Conservation (phyloP, 2,888 invertebrate genomes). For the Galerucella calmariensis region DNA sequence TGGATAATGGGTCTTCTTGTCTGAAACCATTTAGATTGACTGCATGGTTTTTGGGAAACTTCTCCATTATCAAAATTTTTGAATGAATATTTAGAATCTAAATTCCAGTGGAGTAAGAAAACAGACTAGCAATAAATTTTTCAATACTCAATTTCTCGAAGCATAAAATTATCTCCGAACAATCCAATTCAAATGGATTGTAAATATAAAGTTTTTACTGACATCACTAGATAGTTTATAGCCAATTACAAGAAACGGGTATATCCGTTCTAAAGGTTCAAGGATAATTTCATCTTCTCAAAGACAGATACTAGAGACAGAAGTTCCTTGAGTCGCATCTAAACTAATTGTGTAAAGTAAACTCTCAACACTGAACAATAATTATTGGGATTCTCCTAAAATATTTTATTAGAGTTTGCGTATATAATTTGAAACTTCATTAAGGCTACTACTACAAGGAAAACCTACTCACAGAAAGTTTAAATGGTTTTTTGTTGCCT, state of each 20-base stretch:
- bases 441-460: background rate
- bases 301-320: conserved; percentile 6
- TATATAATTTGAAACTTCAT: background rate
- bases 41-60: too few relatives aligned
- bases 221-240: background rate
- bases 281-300: background rate
- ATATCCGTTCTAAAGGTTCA: conserved; percentile 2
- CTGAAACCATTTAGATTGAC: too few relatives aligned
- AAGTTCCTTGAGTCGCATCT: background rate
- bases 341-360: conserved; percentile 10
- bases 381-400: conserved; percentile 1
- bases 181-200: too few relatives aligned
- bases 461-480: background rate
- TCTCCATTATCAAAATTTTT: too few relatives aligned
- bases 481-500: background rate
- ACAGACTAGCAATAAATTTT: too few relatives aligned
- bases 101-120: too few relatives aligned
- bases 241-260: conserved; percentile 1
- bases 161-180: too few relatives aligned
- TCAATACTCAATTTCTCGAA: too few relatives aligned
- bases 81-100: too few relatives aligned
- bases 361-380: conserved; percentile 3
- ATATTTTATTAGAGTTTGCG: background rate
- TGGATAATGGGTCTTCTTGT: too few relatives aligned
- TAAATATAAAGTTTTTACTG: too few relatives aligned